A percentile compares a stretch with the other conserved stretches of the same genome.
These are phyloP conservation scores for Pangasius sanitwongsei DNA, from an alignment of 2,797 vertebrate species.

Conservation along the genomic window DNA sequence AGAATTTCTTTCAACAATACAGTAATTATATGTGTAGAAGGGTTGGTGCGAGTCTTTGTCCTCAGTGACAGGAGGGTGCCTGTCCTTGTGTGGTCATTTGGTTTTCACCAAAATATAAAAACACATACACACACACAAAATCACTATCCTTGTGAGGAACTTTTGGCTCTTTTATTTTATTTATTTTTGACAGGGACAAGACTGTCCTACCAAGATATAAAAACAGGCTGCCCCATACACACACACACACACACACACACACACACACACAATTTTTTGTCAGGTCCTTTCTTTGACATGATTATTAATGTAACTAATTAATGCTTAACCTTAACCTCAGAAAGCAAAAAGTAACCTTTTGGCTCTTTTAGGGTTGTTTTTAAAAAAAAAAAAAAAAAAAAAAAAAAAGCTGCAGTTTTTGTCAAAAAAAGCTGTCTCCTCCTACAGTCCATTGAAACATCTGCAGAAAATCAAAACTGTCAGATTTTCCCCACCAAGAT, in stretches of 20 bases:
- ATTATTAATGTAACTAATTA: background rate
- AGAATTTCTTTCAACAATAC: conserved; percentile 46
- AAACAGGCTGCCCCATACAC: background rate
- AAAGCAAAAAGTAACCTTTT: background rate
- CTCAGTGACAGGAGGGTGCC: conserved; percentile 2
- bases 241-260: background rate
- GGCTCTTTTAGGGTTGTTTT: no score
- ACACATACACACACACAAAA: background rate
- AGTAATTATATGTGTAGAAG: conserved; percentile 67
- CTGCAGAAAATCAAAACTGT: background rate
- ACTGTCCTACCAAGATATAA: background rate
- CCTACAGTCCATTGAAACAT: background rate
- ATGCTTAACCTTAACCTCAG: background rate
- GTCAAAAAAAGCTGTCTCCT: background rate
- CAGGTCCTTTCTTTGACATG: background rate
- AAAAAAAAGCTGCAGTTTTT: background rate
- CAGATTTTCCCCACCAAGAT: background rate
- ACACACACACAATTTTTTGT: background rate
- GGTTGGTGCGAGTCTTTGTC: background rate
- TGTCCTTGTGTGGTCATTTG: background rate
- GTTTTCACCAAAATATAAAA: background rate
- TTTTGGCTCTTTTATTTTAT: background rate
- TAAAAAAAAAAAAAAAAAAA: no score
- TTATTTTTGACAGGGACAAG: background rate
- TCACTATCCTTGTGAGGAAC: background rate